Conservation (phyloP, 2,113 vertebrate species). For the Malurus melanocephalus region DNA sequence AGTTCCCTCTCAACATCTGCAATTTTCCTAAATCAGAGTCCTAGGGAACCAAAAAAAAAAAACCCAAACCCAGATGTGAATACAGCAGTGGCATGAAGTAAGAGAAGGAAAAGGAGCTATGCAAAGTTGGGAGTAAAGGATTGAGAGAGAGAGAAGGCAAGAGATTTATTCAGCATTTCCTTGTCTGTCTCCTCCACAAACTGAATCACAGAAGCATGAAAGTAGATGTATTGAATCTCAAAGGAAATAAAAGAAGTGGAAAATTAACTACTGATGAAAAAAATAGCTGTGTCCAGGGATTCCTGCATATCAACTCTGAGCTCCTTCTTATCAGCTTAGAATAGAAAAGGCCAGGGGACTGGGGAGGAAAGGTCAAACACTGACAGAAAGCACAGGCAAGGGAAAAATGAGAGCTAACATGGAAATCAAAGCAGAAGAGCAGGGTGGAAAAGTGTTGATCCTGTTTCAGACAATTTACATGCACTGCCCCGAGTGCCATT, state of each 20-base stretch:
- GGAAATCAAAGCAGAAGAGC: conserved; percentile 33
- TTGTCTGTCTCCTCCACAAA: conserved; percentile 67
- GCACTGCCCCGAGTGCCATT: neutral
- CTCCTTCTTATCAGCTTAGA: conserved; percentile 31
- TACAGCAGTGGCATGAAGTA: neutral
- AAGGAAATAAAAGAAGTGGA: conserved; percentile 76
- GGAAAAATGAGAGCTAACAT: conserved; percentile 26
- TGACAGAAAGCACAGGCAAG: conserved; percentile 37
- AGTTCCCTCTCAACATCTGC: neutral
- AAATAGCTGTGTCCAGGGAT: conserved; percentile 42
- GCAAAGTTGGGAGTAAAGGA: neutral
- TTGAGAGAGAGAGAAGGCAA: neutral
- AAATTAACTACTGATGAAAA: conserved; percentile 77
- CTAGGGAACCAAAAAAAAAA: neutral
- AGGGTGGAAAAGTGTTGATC: neutral
- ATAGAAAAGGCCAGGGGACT: conserved; percentile 36
- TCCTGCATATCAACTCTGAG: conserved; percentile 57
- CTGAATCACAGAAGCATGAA: conserved; percentile 69
- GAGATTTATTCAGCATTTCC: conserved; percentile 68
- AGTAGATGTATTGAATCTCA: conserved; percentile 74
- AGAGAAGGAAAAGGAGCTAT: neutral
- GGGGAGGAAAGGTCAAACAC: conserved; percentile 40
- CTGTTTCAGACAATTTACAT: neutral
- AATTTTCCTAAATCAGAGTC: neutral
- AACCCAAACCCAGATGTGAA: neutral